Percentiles rank a stretch among this genome's conserved stretches.
These are phyloP conservation scores for Amblyraja radiata DNA, from an alignment of 2,797 vertebrate species.

Conservation along the genomic window DNA sequence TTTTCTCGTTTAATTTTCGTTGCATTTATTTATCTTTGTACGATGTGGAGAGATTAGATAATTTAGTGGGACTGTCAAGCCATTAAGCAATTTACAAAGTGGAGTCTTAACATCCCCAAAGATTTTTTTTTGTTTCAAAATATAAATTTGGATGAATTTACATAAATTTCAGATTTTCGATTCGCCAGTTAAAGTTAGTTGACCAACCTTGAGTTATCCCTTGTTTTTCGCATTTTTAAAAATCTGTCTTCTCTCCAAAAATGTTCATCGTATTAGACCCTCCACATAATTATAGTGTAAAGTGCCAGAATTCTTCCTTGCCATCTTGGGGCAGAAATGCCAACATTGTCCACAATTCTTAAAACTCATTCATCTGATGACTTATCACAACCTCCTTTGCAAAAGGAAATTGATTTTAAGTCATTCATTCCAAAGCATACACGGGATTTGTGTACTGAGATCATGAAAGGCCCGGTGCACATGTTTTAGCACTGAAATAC, in stretches of 20 bases:
- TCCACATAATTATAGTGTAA: not conserved
- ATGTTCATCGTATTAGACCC: not conserved
- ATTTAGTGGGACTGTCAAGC: not conserved
- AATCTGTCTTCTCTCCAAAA: not conserved
- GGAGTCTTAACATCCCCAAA: not conserved
- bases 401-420: not conserved
- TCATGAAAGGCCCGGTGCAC: not conserved
- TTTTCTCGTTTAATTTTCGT: not conserved
- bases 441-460: not conserved
- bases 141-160: not conserved
- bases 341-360: not conserved
- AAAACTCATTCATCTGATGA: not conserved
- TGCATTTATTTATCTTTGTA: not conserved
- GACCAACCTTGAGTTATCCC: not conserved
- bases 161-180: not conserved
- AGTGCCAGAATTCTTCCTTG: not conserved
- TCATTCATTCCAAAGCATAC: not conserved
- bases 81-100: not conserved
- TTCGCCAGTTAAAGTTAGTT: not conserved
- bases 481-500: not conserved
- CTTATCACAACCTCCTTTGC: not conserved
- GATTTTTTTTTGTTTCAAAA: not conserved
- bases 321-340: not conserved
- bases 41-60: not conserved
- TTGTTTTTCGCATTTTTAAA: not conserved